Base-by-base conservation (phyloP, 92 coral and sea anemone genomes). In the Porites evermanni region DNA sequence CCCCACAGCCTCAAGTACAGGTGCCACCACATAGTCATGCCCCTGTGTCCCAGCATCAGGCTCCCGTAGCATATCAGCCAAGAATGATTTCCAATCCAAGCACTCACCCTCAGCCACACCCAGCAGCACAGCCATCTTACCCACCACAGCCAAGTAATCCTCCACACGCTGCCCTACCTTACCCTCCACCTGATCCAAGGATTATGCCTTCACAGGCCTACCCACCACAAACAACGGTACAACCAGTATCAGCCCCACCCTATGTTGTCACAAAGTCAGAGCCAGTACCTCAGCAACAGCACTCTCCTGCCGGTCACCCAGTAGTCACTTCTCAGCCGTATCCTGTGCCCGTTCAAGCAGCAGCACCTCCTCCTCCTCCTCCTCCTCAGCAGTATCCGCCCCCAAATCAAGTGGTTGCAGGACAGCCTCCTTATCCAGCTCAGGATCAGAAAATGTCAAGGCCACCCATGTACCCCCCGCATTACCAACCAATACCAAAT, bases 41-140 rank as follows among this genome's bases (percentile, higher is more conserved):
- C 13, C 88, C 50, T 13, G 26, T 81, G 82, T 77, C 82, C 7
- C 90, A 63, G 23, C 88, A 90, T 72, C 88, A 85, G 32, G 80
- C 84, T 0, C 88, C 79, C 66, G 76, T 16, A 44, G 82, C 74
- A 21, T 87, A 84, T 44, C 84, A 77, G 75, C 90, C 90, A 32
- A 75, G 95, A 86, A 64, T 89, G 64, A 87, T 78, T 84, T 81
- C 85, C 72, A 89, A 86, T 67, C 91, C 95, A n/a, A 73, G 64
- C 6, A 7, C 83, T 20, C 88, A 66, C 4, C 70, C 88, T 38
- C 19, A 47, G 79, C 47, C 86, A 12, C 67, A 53, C 32, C 24
- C 87, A 12, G 38, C 74, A 50, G 72, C 66, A 16, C 81, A 84
- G 53, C 79, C 88, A 17, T 20, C 52, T 29, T 74, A 74, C 20